phyloP scores from a whole-genome alignment of 1,140 invertebrate species.

The Microplitis mediator region DNA sequence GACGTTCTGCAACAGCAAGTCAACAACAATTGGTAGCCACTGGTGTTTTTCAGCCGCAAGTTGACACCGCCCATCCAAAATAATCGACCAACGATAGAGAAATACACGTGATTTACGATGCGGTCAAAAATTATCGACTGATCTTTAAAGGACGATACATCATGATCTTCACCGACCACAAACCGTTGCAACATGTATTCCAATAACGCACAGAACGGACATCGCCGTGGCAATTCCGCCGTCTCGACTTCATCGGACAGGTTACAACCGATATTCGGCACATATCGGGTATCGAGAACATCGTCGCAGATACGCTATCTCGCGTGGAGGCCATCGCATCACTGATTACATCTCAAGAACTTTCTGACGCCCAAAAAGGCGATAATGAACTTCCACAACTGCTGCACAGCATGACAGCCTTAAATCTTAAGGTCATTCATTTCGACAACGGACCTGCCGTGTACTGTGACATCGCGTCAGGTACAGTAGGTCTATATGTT shows the following conservation, averaged over 20 bases:
- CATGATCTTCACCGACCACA: constrained; percentile 50
- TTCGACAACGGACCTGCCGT: background rate
- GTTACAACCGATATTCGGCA: constrained; percentile 34
- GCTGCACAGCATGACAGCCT: no score
- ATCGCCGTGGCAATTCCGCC: no score
- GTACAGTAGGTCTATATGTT: no score
- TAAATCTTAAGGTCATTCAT: constrained; percentile 22
- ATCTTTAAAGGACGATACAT: constrained; percentile 43
- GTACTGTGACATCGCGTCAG: no score
- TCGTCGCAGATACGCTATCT: background rate
- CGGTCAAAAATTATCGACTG: constrained; percentile 44
- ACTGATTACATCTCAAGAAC: no score
- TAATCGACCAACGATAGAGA: constrained; percentile 53
- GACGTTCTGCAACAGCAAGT: constrained; percentile 41
- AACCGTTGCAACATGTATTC: constrained; percentile 46
- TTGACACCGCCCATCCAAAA: constrained; percentile 5
- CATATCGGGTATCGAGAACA: constrained; percentile 30
- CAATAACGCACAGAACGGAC: constrained; percentile 17
- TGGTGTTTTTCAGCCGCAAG: constrained; percentile 26
- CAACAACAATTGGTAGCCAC: constrained; percentile 39
- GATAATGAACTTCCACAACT: no score
- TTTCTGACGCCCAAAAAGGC: no score
- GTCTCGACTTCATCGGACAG: no score
- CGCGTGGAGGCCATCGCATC: no score
- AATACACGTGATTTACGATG: constrained; percentile 47